Evolutionary conservation across 1,140 invertebrate species (phyloP).

Genomic region (Formica selysi): DNA sequence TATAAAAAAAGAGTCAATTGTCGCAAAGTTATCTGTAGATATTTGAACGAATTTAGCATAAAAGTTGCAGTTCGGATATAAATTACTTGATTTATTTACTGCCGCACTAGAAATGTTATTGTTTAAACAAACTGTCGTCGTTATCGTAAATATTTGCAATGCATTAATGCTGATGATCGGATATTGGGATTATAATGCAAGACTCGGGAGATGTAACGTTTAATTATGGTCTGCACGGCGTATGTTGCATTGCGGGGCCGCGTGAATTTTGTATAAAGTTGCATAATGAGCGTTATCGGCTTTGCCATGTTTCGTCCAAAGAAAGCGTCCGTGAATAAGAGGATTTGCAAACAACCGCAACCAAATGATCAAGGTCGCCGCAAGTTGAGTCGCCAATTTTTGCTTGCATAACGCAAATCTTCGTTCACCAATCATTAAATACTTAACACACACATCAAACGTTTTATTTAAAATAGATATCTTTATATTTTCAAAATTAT

Average conservation of each 20-base stretch:
- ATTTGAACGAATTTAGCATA: background rate
- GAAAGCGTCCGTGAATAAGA: constrained; percentile 43
- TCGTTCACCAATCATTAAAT: background rate
- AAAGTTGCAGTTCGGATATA: background rate
- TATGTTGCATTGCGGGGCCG: constrained; percentile 15
- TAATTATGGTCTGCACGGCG: constrained; percentile 20
- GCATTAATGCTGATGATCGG: constrained; percentile 43
- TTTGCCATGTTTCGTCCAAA: constrained; percentile 32
- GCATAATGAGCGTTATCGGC: constrained; percentile 53
- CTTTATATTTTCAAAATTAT: background rate
- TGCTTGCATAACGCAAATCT: background rate
- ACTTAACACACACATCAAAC: background rate
- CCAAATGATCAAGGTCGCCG: constrained; percentile 8
- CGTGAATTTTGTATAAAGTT: constrained; percentile 51
- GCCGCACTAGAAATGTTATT: background rate
- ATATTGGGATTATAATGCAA: constrained; percentile 38
- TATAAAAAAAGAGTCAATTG: background rate
- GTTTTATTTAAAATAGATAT: background rate
- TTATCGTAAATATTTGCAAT: constrained; percentile 24
- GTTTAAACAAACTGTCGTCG: constrained; percentile 37
- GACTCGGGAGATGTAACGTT: constrained; percentile 37
- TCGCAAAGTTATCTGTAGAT: background rate
- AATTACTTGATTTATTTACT: constrained; percentile 27
- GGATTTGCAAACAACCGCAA: constrained; percentile 18
- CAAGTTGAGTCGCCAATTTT: constrained; percentile 13